Evolutionary conservation across 2,113 vertebrate genomes (phyloP), one percentile per base, ranked within the genome.

Genomic region (Zosterops borbonicus): DNA sequence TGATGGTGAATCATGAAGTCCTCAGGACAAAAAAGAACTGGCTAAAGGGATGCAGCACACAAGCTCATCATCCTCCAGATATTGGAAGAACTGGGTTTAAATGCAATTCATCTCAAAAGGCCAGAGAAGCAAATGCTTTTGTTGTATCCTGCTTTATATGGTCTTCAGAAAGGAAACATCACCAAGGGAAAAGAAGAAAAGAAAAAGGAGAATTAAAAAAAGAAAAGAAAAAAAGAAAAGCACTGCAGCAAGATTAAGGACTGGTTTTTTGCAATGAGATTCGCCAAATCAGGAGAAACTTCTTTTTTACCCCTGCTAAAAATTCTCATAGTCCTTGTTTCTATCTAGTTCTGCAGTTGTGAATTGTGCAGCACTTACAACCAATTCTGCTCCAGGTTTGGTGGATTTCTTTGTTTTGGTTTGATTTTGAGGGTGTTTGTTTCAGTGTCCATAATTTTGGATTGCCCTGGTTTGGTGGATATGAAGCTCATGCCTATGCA

Each of bases 1-100:
- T 58, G 98, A 98, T 49, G 94, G 39, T 44, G 98, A 98, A 96
- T 96, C 97, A 70, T 98, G 95, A 98, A 68, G 22, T 56, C 55
- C 73, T 78, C 42, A 89, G 74, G 91, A 87, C 17, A 33, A 65
- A 58, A 62, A 62, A 91, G 95, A 68, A 87, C 31, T 83, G 87
- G 67, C 92, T 95, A 87, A 83, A 97, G 73, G 44, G 76, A 95
- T 95, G 90, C 71, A 47, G 44, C 27, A 10, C 69, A 20, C 2
- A 78, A 94, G 73, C 35, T 62, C 33, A 73, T 6, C 1, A 47
- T 62, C 24, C 50, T 13, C 27, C 65, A 42, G 62, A 78, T 59
- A 59, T 4, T 79, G 78, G 69, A 92, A 65, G 92, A 93, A 93
- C 65, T 90, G 65, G 65, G 95, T 87, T 91, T 44, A 44, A 87